These are phyloP conservation scores for Drosophila histrio DNA, from an alignment of 2,888 invertebrate species.

Conservation along the genomic window DNA sequence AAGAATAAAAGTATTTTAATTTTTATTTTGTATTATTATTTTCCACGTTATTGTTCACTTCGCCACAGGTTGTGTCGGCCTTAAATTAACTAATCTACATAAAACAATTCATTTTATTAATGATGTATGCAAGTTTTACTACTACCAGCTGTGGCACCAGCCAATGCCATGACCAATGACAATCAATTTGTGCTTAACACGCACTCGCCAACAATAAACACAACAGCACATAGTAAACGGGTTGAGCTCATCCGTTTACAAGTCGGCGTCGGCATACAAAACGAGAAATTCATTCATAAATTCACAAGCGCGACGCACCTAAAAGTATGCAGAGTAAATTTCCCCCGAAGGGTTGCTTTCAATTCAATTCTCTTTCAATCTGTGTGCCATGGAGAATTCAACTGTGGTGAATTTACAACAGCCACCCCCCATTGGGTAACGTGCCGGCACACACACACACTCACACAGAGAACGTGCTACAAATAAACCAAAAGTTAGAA, in stretches of 20 bases:
- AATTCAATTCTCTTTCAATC: slow-evolving; percentile 60
- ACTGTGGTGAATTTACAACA: slow-evolving; percentile 60
- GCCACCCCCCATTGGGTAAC: slow-evolving; percentile 73
- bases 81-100: slow-evolving; percentile 13
- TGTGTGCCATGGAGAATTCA: slow-evolving; percentile 33
- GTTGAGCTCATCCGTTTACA: slow-evolving; percentile 32
- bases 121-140: slow-evolving; percentile 13
- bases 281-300: slow-evolving; percentile 70
- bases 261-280: slow-evolving; percentile 2
- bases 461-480: slow-evolving; percentile 28
- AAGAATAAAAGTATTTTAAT: no score
- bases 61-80: background rate
- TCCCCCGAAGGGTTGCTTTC: slow-evolving; percentile 48
- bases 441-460: slow-evolving; percentile 30
- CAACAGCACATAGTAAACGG: slow-evolving; percentile 1
- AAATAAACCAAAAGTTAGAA: slow-evolving; percentile 61
- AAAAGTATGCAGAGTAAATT: slow-evolving; percentile 62
- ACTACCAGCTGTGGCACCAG: slow-evolving; percentile 4
- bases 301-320: slow-evolving; percentile 27
- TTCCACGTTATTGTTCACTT: background rate
- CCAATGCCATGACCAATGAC: slow-evolving; percentile 72
- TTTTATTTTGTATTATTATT: background rate
- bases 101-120: slow-evolving; percentile 8
- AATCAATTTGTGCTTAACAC: slow-evolving; percentile 61
- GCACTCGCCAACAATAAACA: slow-evolving; percentile 26